Evolutionary conservation across 1,140 invertebrate species (phyloP), one percentile per base, ranked within the genome.

Genomic region (Megathymus violae): DNA sequence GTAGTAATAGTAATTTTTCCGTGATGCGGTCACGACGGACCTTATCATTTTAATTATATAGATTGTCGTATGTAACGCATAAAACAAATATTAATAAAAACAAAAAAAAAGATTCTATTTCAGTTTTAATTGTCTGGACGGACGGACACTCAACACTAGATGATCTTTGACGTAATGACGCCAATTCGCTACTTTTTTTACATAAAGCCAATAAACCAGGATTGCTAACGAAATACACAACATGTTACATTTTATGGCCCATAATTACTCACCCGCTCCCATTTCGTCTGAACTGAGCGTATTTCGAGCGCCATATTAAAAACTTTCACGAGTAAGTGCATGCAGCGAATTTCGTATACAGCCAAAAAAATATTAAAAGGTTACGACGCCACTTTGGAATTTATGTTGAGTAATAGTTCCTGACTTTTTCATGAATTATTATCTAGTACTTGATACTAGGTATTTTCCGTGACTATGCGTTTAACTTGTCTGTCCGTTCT

Each of bases 271-370:
- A 7, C 3, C 27, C 27, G 9, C 27, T 31, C 27, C 27, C 27
- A 31, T 31, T 31, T 31, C 27, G 9, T 31, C 27, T 31, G 27
- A 31, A 31, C 27, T 7, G 27, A 31, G 27, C 27, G 27, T 31
- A 31, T 31, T 31, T 31, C 27, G 9, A 31, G 3, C 47, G 17
- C 4, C 27, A 34, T 27, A 50, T 50, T 50, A 50, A 31, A 22
- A 50, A 50, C 47, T 50, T 50, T 50, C 14, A 34, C 47, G 27
- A 50, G 4, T 16, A 5, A 50, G 15, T 31, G 47, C 47, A 50
- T 13, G 47, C 47, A 50, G 16, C 31, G 47, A 50, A 50, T 50
- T 50, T 16, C 15, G 47, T n/a, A 50, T 16, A 50, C 27, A 50
- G 31, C 47, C 47, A 31, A 50, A 50, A 50, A 50, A 50, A 19